Evolutionary conservation across 2,888 invertebrate species (phyloP).

Genomic region (Watsonalla binaria): DNA sequence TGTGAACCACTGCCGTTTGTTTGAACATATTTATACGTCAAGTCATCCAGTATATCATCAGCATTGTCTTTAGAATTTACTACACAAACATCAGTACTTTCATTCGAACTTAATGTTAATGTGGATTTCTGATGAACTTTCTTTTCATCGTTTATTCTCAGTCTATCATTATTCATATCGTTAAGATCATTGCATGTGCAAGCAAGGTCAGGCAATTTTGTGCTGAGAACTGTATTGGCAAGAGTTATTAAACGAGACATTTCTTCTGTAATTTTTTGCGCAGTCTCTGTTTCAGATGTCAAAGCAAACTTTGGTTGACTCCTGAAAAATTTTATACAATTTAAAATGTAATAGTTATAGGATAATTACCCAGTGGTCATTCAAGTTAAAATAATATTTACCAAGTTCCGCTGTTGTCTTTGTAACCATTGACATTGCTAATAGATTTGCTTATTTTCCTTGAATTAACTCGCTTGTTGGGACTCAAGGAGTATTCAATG

Average conservation of each 20-base stretch:
- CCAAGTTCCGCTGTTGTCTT: conserved; percentile 52
- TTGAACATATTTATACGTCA: conserved; percentile 32
- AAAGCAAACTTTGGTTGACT: conserved; percentile 56
- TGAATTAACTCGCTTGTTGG: conserved; percentile 53
- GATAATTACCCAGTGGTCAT: neutral
- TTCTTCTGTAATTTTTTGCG: conserved; percentile 62
- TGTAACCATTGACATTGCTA: conserved; percentile 63
- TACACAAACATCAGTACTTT: conserved; percentile 37
- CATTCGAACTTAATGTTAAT: conserved; percentile 35
- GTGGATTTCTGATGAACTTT: conserved; percentile 28
- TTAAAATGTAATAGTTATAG: conserved; percentile 1
- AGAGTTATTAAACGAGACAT: conserved; percentile 68
- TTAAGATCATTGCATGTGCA: conserved; percentile 40
- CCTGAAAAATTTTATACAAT: conserved; percentile 38
- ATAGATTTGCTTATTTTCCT: conserved; percentile 71
- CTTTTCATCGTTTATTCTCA: conserved; percentile 21
- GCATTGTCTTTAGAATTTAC: conserved; percentile 34
- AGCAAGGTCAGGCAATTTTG: conserved; percentile 65
- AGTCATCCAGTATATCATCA: conserved; percentile 21
- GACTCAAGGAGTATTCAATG: conserved; percentile 43
- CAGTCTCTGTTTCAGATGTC: conserved; percentile 49
- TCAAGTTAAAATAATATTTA: conserved; percentile 26
- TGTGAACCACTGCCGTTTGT: conserved; percentile 32
- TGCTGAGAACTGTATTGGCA: conserved; percentile 70
- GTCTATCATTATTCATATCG: conserved; percentile 12